These are phyloP conservation scores for Agapornis canus DNA, from an alignment of 2,797 vertebrate genomes.

Conservation along the genomic window DNA sequence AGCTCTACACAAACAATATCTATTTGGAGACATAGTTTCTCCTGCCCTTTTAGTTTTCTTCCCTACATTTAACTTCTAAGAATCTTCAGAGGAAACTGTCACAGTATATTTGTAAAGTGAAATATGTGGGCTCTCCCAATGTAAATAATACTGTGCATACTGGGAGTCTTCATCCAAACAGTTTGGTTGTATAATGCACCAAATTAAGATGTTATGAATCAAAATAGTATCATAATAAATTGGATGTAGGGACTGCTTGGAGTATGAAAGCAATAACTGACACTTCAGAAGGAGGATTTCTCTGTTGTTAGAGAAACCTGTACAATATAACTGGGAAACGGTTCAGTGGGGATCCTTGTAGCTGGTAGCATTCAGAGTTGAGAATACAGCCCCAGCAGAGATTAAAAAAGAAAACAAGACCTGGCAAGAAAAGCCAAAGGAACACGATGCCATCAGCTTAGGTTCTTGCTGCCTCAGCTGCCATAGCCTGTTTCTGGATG, in stretches of 20 bases:
- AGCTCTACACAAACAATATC: neutral
- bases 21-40: neutral
- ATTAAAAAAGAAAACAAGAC: neutral
- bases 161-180: neutral
- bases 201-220: neutral
- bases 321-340: neutral
- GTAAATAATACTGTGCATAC: neutral
- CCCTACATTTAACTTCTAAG: neutral
- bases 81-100: neutral
- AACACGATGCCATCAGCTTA: neutral
- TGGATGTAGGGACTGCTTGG: neutral
- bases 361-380: neutral
- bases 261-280: neutral
- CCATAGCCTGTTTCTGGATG: neutral
- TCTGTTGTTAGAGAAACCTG: neutral
- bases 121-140: neutral
- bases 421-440: neutral
- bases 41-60: neutral
- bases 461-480: constrained; percentile 2
- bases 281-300: neutral
- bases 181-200: neutral
- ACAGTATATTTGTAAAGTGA: neutral
- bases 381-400: neutral
- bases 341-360: neutral
- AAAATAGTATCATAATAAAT: neutral